phyloP scores from a whole-genome alignment of 1,140 invertebrate species.

The Cryptotermes secundus region DNA sequence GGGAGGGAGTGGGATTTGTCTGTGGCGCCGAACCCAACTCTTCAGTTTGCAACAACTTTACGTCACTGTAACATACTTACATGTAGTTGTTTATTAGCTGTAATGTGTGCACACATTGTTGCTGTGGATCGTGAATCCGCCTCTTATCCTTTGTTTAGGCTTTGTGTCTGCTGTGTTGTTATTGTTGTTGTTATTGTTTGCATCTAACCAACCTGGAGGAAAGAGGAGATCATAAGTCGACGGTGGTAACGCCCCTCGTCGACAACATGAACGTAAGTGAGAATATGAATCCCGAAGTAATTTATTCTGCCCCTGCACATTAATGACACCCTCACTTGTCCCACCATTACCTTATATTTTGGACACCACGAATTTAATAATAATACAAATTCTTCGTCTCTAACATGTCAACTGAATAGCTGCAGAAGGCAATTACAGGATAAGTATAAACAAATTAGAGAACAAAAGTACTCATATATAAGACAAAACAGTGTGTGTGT shows the following conservation, averaged over 20 bases:
- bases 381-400: too few relatives aligned
- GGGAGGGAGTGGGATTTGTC: background rate
- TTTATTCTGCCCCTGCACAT: background rate
- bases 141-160: background rate
- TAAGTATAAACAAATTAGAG: too few relatives aligned
- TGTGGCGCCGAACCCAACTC: constrained; percentile 22
- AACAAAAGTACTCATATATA: too few relatives aligned
- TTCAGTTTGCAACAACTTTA: constrained; percentile 23
- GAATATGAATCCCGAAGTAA: too few relatives aligned
- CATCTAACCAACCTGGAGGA: constrained; percentile 20
- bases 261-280: constrained; percentile 29
- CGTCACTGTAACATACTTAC: constrained; percentile 21
- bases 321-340: background rate
- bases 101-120: constrained; percentile 9
- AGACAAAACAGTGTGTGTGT: too few relatives aligned
- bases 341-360: background rate
- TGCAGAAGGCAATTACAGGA: too few relatives aligned
- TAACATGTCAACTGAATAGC: too few relatives aligned
- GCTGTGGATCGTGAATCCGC: background rate
- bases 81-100: constrained; percentile 1
- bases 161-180: background rate
- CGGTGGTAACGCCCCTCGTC: background rate
- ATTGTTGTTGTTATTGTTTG: background rate
- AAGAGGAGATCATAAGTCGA: background rate
- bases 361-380: background rate